Evolutionary conservation across 2,797 vertebrate species (phyloP), one percentile per base, ranked within the genome.

Genomic region (Sebastes oblongus): DNA sequence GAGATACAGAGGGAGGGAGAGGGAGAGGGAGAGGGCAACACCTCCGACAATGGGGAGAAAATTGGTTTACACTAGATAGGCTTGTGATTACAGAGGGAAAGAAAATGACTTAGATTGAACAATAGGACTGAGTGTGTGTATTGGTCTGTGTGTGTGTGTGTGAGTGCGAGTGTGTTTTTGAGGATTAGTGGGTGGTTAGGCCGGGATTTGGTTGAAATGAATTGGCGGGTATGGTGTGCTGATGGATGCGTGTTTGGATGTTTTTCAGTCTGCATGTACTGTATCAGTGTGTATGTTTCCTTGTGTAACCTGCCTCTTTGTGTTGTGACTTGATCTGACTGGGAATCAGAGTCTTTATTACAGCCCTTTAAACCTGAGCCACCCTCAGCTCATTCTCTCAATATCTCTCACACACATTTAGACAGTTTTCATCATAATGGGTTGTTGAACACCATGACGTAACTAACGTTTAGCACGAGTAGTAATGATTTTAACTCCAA

Each of bases 51-150:
- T 94, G 88, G 91, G 82, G 86, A 91, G 93, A 94, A 94, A 94
- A 94, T 94, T 94, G 93, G 93, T 94, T 94, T 95, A 94, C 93
- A 94, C 93, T 93, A 93, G 94, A 95, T 95, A 93, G 90, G 90
- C 89, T 88, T 86, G 92, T 94, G 94, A 94, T 94, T 94, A 94
- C 92, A 93, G 91, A 91, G 89, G 86, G 81, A 85, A 90, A 86
- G 91, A 94, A 92, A 94, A 94, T 92, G 91, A 91, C 90, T 94
- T 88, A 20, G 91, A 90, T 92, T 92, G 90, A 93, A 93, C 93
- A 94, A 94, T 92, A 80, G 86, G 66, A 72, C 81, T 59, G 83
- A 73, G 88, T 73, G 88, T 83, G 84, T 72, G 55, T 77, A 2
- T 36, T 30, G 24, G 14, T 30, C 12, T 39, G 36, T 39, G 36